phyloP scores from a whole-genome alignment of 2,888 invertebrate species.

The Nasonia oneida region DNA sequence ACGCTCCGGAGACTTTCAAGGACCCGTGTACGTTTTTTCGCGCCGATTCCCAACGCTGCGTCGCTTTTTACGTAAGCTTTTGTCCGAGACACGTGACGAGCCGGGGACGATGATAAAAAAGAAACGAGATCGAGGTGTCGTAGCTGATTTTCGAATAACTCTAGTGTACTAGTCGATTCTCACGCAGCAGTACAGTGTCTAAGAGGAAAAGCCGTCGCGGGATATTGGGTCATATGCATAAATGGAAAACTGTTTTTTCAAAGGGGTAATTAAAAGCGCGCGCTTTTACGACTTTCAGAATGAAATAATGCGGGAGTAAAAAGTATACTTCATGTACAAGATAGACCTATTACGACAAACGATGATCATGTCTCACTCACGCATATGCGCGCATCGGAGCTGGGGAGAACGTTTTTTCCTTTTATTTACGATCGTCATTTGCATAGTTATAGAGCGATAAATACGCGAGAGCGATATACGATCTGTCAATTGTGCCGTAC shows the following conservation, averaged over 20 bases:
- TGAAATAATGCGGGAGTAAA: background rate
- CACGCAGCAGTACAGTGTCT: background rate
- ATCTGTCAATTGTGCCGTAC: constrained; percentile 27
- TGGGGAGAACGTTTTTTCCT: constrained; percentile 9
- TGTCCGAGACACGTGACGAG: background rate
- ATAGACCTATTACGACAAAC: constrained; percentile 22
- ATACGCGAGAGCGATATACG: constrained; percentile 22
- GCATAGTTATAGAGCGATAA: constrained; percentile 34
- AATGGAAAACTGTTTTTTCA: background rate
- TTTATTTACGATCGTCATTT: constrained; percentile 46
- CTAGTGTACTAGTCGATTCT: no score
- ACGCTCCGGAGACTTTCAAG: constrained; percentile 5
- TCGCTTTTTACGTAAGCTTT: constrained; percentile 11
- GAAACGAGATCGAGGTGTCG: background rate
- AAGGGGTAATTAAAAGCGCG: background rate
- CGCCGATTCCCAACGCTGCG: background rate
- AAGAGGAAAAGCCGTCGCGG: background rate
- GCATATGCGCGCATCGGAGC: background rate
- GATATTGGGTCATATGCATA: background rate
- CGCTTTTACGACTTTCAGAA: background rate
- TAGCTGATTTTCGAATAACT: background rate
- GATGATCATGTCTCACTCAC: constrained; percentile 13
- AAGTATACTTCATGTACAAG: background rate
- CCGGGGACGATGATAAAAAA: background rate
- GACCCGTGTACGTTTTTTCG: background rate